Evolutionary conservation across 2,113 vertebrate genomes (phyloP), one percentile per base, ranked within the genome.

Genomic region (Rhizomys pruinosus): DNA sequence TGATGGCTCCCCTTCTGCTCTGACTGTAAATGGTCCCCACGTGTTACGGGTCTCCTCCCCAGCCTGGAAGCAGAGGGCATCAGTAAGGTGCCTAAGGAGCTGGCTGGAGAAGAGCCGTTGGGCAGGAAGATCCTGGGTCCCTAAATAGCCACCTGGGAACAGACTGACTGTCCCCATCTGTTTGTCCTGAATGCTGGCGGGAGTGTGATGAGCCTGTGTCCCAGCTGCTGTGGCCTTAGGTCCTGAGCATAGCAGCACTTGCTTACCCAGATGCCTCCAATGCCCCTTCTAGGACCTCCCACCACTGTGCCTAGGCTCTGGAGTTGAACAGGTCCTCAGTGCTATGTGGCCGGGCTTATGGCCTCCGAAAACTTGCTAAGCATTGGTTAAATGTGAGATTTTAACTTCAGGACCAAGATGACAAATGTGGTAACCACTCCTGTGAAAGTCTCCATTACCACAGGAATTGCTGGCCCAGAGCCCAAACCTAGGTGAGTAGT

Each of bases 271-370:
- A 23, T n/a, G 22, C 55, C 23, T 15, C 29, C 16, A 32, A 29
- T 2, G 61, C 23, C 4, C 74, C 47, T n/a, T 17, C 29, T 23
- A 22, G 5, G 34, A 22, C 6, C 11, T 42, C 19, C n/a, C 37
- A 72, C 19, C 7, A 20, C 7, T 52, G 22, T 16, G 63, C 22
- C 63, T 64, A 16, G 22, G 63, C 59, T 64, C 55, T 6, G 16
- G 77, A 29, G 10, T 20, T 17, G 42, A 11, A 7, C 47, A 47
- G 1, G 17, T 12, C 15, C 22, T 42, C 17, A 52, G 27, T 3
- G 2, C 2, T 1, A 6, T 15, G 15, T 2, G 4, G 13, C 0
- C 34, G n/a, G 55, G n/a, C 20, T n/a, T 25, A 15, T 10, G 22
- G 37, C 23, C 42, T 10, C 19, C 3, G 16, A 3, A 15, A 17